phyloP scores from a whole-genome alignment of 2,113 vertebrate genomes.

The Seriola aureovittata region DNA sequence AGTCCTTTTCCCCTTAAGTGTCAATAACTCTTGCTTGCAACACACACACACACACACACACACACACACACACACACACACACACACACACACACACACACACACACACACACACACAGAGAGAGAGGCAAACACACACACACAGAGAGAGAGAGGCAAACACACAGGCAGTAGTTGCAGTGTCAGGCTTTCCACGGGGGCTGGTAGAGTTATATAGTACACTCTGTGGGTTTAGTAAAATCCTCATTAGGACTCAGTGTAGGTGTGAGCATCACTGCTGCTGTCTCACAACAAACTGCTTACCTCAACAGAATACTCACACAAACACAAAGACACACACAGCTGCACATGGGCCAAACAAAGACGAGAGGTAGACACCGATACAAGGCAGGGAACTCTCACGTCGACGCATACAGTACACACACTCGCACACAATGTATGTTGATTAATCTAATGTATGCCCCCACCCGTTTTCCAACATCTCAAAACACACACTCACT shows the following conservation, averaged over 20 bases:
- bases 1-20: constrained; percentile 67
- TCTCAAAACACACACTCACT: constrained; percentile 7
- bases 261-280: constrained; percentile 75
- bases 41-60: constrained; percentile 28
- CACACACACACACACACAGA: constrained; percentile 29
- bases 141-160: neutral
- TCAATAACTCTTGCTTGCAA: constrained; percentile 74
- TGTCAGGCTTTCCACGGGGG: constrained; percentile 75
- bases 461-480: neutral
- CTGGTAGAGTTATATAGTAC: constrained; percentile 76
- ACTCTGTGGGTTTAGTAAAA: constrained; percentile 82
- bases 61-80: constrained; percentile 31
- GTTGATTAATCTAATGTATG: constrained; percentile 32
- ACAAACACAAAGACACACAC: constrained; percentile 43
- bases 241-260: constrained; percentile 79
- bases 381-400: constrained; percentile 8
- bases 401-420: neutral
- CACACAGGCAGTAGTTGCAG: constrained; percentile 60
- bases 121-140: too few species aligned
- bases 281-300: constrained; percentile 74
- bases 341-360: constrained; percentile 55
- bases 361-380: constrained; percentile 31
- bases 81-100: constrained; percentile 28
- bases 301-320: constrained; percentile 70
- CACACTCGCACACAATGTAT: constrained; percentile 13